phyloP scores from a whole-genome alignment of 2,888 invertebrate genomes.

The Sminthurides aquaticus region DNA sequence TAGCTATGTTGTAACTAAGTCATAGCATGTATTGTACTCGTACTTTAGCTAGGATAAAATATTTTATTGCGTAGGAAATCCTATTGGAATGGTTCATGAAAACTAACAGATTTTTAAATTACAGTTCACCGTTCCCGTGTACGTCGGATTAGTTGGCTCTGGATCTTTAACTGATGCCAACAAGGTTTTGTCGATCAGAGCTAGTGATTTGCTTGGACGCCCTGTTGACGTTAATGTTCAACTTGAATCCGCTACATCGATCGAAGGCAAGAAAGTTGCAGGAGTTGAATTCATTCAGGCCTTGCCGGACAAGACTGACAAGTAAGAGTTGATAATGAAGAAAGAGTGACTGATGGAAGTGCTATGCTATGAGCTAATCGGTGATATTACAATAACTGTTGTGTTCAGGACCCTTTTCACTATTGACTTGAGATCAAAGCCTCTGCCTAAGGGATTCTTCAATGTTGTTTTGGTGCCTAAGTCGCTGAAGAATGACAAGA shows the following conservation, averaged over 20 bases:
- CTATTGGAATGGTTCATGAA: too few relatives aligned
- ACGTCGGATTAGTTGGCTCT: conserved; percentile 70
- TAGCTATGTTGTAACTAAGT: too few relatives aligned
- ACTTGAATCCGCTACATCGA: conserved; percentile 31
- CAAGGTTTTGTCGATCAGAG: conserved; percentile 59
- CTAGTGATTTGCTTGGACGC: conserved; percentile 68
- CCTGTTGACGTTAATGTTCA: conserved; percentile 51
- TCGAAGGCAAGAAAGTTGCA: conserved; percentile 28
- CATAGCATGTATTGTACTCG: too few relatives aligned
- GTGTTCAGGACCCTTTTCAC: conserved; percentile 63
- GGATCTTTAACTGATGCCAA: conserved; percentile 68
- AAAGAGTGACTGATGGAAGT: neutral
- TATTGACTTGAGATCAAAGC: conserved; percentile 66
- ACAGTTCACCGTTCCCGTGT: conserved; percentile 72
- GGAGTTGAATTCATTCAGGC: conserved; percentile 38
- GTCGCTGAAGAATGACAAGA: conserved; percentile 33
- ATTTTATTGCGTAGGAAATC: too few relatives aligned
- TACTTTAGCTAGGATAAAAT: too few relatives aligned
- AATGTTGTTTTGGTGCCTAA: conserved; percentile 51
- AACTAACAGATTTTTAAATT: too few relatives aligned
- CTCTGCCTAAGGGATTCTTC: conserved; percentile 73
- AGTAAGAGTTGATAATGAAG: conserved; percentile 20
- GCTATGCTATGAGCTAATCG: too few relatives aligned
- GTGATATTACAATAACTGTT: too few relatives aligned
- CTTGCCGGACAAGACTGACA: conserved; percentile 28